Base-by-base conservation (phyloP, 2,797 vertebrate species). In the Champsocephalus gunnari region DNA sequence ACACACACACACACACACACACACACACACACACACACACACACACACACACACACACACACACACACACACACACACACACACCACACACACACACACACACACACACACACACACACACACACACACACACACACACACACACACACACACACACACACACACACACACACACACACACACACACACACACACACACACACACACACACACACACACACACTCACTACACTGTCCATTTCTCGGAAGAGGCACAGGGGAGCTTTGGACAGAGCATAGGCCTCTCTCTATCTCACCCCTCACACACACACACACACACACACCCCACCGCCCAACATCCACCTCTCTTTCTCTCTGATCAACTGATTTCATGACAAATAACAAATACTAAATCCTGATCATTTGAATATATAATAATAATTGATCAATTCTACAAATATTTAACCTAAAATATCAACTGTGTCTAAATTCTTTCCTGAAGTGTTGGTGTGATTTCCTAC, bases 201-300 rank as follows among this genome's bases (percentile, higher is more conserved):
- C 77, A 43, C 71, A 41, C 70, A 57, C 55, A 24, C 61, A 17
- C 24, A 24, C 24, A 43, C 60, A 44, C 55, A 65, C 72, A 73
- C 68, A 62, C 69, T n/a, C n/a, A n/a, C n/a, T n/a, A n/a, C n/a
- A n/a, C 56, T 63, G 69, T 72, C 75, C 45, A 59, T 73, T 93
- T 92, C 87, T 93, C 67, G 78, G 87, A 92, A 91, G 84, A 82
- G 77, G 73, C 80, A 56, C 87, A 65, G 43, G 69, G 51, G 73
- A 73, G 51, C 48, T 77, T 73, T 69, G 82, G 77, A 91, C 80
- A 78, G 70, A 82, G 62, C 62, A 50, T 76, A 77, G 60, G 73
- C 50, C 68, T 80, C 61, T 77, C 71, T 79, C 64, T 78, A 48
- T 64, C 41, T 61, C 24, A 32, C 45, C 21, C 21, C 21, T 21